Evolutionary conservation across 2,113 vertebrate species (phyloP), one percentile per base, ranked within the genome.

Genomic region (Vanacampus margaritifer): DNA sequence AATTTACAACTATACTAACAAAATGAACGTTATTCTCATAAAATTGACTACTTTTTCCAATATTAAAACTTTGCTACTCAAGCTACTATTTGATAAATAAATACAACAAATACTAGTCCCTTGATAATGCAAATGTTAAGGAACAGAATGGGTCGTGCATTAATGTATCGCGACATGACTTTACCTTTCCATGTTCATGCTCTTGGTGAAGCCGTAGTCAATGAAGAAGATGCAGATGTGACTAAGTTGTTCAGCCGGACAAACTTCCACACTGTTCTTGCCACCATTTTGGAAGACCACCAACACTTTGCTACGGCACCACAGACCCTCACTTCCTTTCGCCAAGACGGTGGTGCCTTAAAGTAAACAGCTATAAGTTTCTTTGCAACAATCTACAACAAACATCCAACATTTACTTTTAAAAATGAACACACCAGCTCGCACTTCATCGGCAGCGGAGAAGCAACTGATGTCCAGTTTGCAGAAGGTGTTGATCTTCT

Each of bases 281-380:
- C 61, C 74, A 74, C 88, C 89, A 36, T 65, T 72, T 80, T 84
- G 90, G 80, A 89, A 78, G 65, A 98, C 56, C 79, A 93, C 86
- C 26, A 88, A 86, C 71, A 97, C 91, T 58, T 53, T 87, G 79
- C 91, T 93, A 70, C 95, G 92, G 57, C 91, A 94, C 96, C 95
- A 98, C 56, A 84, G 71, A 64, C 76, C 90, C 45, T 90, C 76
- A 50, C 86, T 78, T 81, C 75, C 89, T 70, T 82, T 93, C 32
- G 93, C 74, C 65, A 95, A 94, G 76, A 91, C 79, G 80, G 74
- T 39, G 53, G 86, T 70, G 73, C 92, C 97, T 98, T 64, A 5
- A 78, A 50, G 36, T 11, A 50, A 76, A 37, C 13, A 54, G 3
- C 57, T 21, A 64, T 24, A 24, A 7, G 16, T 28, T 63, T 60